phyloP scores from a whole-genome alignment of 2,113 vertebrate genomes.

The Serinus canaria region DNA sequence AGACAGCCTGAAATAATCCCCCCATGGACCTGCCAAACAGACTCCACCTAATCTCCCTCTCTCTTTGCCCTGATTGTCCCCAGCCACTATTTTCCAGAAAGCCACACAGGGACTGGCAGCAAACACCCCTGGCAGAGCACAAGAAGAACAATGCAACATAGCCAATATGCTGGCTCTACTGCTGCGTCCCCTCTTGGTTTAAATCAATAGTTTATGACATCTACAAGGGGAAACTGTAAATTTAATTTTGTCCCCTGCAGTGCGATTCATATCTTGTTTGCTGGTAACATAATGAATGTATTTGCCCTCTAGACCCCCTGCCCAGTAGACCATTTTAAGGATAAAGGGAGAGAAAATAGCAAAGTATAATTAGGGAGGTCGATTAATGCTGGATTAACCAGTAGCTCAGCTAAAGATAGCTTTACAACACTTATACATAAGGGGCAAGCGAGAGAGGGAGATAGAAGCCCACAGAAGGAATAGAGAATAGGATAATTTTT shows the following conservation, averaged over 20 bases:
- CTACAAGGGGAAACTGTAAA: slow-evolving; percentile 78
- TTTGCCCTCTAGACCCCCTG: slow-evolving; percentile 75
- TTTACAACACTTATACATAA: not conserved
- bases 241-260: slow-evolving; percentile 80
- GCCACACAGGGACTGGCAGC: not conserved
- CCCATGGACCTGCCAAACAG: not conserved
- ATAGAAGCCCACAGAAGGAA: not conserved
- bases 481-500: not conserved
- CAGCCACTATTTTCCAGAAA: not conserved
- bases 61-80: not conserved
- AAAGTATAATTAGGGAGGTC: slow-evolving; percentile 68
- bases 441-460: not conserved
- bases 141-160: not conserved
- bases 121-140: not conserved
- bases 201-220: slow-evolving; percentile 83
- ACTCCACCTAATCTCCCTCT: not conserved
- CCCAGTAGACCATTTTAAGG: slow-evolving; percentile 72
- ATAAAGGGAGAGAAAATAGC: slow-evolving; percentile 73
- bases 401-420: slow-evolving; percentile 56
- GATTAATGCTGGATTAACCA: slow-evolving; percentile 73
- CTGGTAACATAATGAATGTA: slow-evolving; percentile 76
- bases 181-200: slow-evolving; percentile 66
- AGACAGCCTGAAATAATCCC: not conserved
- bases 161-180: slow-evolving; percentile 27
- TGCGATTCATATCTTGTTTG: slow-evolving; percentile 76